Conservation (phyloP, 2,797 vertebrate genomes). For the Sus cebifrons region DNA sequence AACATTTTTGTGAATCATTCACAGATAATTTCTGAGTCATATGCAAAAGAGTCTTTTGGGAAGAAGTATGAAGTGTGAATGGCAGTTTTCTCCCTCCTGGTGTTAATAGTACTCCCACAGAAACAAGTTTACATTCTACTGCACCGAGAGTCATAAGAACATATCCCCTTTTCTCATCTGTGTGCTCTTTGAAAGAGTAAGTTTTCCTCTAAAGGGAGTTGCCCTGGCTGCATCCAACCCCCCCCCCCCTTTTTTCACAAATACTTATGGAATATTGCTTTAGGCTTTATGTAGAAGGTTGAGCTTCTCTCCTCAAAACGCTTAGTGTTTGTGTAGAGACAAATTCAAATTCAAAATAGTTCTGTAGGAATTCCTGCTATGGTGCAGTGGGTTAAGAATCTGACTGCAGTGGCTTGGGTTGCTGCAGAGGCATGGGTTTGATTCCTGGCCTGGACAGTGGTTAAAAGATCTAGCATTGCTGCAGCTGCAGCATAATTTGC, state of each 20-base stretch:
- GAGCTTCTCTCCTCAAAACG: neutral
- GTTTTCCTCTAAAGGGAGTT: neutral
- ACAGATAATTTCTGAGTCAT: slow-evolving; percentile 51
- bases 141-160: neutral
- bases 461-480: too few species aligned
- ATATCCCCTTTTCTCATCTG: neutral
- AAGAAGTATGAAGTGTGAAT: slow-evolving; percentile 7
- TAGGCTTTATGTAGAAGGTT: slow-evolving; percentile 1
- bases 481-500: too few species aligned
- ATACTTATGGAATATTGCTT: neutral
- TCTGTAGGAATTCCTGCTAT: neutral
- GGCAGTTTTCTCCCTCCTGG: neutral
- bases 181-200: neutral
- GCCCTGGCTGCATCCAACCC: neutral
- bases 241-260: neutral
- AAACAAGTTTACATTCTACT: neutral
- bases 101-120: neutral
- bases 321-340: neutral
- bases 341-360: slow-evolving; percentile 29
- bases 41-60: slow-evolving; percentile 39
- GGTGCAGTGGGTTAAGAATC: too few species aligned
- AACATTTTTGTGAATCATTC: slow-evolving; percentile 57
- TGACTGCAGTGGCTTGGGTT: too few species aligned
- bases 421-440: too few species aligned
- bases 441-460: too few species aligned